Percentiles rank a stretch among this genome's conserved stretches.
Conservation (phyloP, 2,113 vertebrate genomes). For the Silurus meridionalis region DNA sequence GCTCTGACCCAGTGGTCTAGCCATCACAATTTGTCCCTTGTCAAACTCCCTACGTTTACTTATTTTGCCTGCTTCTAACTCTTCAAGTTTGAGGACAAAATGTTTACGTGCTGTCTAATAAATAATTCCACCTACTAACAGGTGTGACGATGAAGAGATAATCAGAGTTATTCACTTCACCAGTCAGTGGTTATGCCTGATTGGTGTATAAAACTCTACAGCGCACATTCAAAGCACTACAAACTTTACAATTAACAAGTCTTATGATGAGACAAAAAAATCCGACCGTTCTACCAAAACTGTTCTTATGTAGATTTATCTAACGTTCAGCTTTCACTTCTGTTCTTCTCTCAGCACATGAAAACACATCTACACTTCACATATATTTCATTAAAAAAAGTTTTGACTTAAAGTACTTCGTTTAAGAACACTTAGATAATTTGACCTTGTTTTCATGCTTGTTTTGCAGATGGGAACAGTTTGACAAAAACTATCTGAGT, state of each 20-base stretch:
- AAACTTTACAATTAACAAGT: background rate
- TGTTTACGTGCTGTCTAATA: too few relatives aligned
- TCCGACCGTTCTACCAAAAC: background rate
- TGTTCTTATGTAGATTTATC: background rate
- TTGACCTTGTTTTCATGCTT: background rate
- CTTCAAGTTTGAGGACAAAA: too few relatives aligned
- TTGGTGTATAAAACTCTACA: background rate
- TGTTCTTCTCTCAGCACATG: background rate
- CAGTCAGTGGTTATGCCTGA: too few relatives aligned
- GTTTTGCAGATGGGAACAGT: slow-evolving; percentile 88
- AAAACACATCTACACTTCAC: background rate
- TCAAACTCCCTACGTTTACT: too few relatives aligned
- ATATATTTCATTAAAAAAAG: background rate
- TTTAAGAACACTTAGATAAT: background rate
- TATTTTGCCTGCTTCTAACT: too few relatives aligned
- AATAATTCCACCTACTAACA: too few relatives aligned
- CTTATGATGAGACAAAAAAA: background rate
- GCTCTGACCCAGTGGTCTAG: too few relatives aligned
- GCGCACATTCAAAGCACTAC: background rate
- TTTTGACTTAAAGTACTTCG: background rate
- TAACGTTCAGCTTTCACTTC: background rate
- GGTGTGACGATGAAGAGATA: too few relatives aligned
- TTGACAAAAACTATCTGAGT: slow-evolving; percentile 95
- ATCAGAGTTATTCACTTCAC: too few relatives aligned
- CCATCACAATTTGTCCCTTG: too few relatives aligned